Percentiles rank a stretch among this genome's conserved stretches.
These are phyloP conservation scores for Polietes domitor DNA, from an alignment of 2,888 invertebrate species.

Conservation along the genomic window DNA sequence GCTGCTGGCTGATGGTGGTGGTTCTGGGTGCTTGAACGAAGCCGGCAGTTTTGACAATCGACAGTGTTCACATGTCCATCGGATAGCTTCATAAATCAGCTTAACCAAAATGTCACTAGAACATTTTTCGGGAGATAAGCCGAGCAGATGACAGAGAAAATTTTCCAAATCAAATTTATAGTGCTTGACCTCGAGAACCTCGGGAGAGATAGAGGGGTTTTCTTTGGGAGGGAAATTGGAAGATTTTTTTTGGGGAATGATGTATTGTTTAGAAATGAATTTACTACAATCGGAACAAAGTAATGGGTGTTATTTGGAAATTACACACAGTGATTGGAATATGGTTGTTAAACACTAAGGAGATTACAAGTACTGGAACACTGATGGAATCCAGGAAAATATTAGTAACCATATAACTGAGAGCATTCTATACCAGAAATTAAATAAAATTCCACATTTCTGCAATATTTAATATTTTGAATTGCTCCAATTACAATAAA, in stretches of 20 bases:
- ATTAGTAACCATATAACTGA: too few relatives aligned
- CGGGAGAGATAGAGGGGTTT: background rate
- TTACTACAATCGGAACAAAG: background rate
- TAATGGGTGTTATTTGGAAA: background rate
- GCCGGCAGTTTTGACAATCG: slow-evolving; percentile 5
- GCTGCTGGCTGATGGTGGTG: too few relatives aligned
- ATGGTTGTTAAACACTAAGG: too few relatives aligned
- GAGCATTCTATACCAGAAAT: too few relatives aligned
- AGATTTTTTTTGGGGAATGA: background rate
- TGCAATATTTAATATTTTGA: too few relatives aligned
- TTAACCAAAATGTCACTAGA: slow-evolving; percentile 36
- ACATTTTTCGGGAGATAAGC: slow-evolving; percentile 24
- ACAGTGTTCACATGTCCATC: slow-evolving; percentile 9
- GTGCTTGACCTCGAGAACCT: slow-evolving; percentile 8
- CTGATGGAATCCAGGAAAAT: too few relatives aligned
- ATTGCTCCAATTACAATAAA: too few relatives aligned
- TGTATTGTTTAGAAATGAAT: background rate
- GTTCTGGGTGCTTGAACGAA: background rate
- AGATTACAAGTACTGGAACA: too few relatives aligned
- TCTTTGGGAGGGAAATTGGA: background rate
- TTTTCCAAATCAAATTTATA: slow-evolving; percentile 18
- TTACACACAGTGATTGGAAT: background rate
- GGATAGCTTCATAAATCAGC: slow-evolving; percentile 59
- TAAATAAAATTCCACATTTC: too few relatives aligned
- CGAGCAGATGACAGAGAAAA: slow-evolving; percentile 12